These are phyloP conservation scores for Peromyscus polionotus DNA, from an alignment of 2,113 vertebrate species.

Conservation along the genomic window DNA sequence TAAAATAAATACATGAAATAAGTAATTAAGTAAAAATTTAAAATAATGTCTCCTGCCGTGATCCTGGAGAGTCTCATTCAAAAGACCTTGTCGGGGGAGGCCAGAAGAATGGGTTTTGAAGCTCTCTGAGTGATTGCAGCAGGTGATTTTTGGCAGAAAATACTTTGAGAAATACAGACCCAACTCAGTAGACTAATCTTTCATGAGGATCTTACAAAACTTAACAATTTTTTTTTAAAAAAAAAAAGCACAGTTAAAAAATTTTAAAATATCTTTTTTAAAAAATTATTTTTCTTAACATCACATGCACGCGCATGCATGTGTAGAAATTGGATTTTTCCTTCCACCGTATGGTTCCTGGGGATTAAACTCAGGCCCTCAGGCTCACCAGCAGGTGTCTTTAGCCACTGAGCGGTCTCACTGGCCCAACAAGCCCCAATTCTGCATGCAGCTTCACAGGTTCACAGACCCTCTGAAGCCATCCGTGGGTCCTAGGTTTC, in stretches of 20 bases:
- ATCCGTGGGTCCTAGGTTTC: background rate
- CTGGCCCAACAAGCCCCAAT: background rate
- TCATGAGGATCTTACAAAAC: background rate
- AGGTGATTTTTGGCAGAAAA: background rate
- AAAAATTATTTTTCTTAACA: background rate
- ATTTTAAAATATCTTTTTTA: background rate
- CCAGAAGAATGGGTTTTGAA: background rate
- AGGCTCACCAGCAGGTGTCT: background rate
- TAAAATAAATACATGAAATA: background rate
- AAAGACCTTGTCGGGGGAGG: background rate
- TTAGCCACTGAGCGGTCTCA: too few relatives aligned
- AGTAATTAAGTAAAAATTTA: background rate
- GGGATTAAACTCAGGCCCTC: background rate
- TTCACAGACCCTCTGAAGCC: background rate
- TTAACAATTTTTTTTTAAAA: too few relatives aligned
- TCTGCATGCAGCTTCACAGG: background rate
- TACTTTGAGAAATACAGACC: background rate
- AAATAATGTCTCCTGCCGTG: background rate
- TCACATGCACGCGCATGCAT: background rate
- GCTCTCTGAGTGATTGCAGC: background rate
- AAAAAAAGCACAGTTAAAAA: background rate
- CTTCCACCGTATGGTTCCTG: background rate
- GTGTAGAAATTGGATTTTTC: background rate
- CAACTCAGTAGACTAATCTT: background rate
- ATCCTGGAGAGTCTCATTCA: background rate